Evolutionary conservation across 2,888 invertebrate species (phyloP).

Genomic region (Drosophila affinis): DNA sequence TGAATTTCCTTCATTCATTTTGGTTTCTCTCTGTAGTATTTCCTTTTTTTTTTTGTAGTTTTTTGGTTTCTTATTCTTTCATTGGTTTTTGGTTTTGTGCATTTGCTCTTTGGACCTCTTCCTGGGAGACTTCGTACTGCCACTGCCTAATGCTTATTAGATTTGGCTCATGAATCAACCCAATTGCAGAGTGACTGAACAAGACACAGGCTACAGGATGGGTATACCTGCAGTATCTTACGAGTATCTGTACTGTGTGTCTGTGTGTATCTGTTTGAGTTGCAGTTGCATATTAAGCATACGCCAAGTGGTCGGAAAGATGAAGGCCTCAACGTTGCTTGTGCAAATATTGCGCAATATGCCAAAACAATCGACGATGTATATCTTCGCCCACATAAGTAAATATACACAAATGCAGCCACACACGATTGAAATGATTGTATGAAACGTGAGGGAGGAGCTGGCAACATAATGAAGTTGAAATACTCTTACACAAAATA

Average conservation of each 20-base stretch:
- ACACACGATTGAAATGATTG: background rate
- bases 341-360: conserved; percentile 53
- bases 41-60: conserved; percentile 34
- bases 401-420: background rate
- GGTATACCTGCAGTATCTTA: background rate
- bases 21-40: conserved; percentile 13
- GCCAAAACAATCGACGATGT: conserved; percentile 58
- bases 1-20: conserved; percentile 47
- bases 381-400: conserved; percentile 26
- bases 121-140: conserved; percentile 32
- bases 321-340: conserved; percentile 17
- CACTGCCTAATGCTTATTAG: conserved; percentile 73
- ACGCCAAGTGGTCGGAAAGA: conserved; percentile 29
- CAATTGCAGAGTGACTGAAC: conserved; percentile 50
- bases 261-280: conserved; percentile 15
- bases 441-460: background rate
- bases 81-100: conserved; percentile 61
- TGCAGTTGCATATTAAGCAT: conserved; percentile 41
- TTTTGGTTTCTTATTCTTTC: conserved; percentile 48
- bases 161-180: conserved; percentile 75
- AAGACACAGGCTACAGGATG: background rate
- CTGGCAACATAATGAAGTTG: background rate
- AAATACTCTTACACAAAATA: background rate
- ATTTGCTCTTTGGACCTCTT: conserved; percentile 44
- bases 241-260: conserved; percentile 8